A percentile compares a stretch with the other conserved stretches of the same genome.
Evolutionary conservation across 2,888 invertebrate species (phyloP).

Genomic region (Ormyrus labotus): DNA sequence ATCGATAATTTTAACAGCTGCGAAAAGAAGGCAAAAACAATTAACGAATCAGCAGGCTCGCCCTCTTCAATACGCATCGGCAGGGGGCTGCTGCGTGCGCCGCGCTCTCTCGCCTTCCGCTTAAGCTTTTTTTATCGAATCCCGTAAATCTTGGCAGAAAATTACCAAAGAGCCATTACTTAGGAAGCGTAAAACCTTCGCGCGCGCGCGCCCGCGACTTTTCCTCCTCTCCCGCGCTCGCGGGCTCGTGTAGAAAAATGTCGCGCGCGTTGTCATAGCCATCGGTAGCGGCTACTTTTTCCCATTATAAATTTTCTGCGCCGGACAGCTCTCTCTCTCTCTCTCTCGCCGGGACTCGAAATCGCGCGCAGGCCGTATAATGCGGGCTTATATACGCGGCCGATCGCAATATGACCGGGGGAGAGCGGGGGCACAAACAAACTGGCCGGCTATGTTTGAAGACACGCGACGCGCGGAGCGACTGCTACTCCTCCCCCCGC

Average conservation of each 20-base stretch:
- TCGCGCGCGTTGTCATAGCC: slow-evolving; percentile 54
- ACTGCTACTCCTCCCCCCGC: no score
- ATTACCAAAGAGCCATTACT: slow-evolving; percentile 54
- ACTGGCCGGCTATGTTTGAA: background rate
- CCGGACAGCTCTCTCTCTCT: slow-evolving; percentile 61
- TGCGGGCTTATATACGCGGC: slow-evolving; percentile 3
- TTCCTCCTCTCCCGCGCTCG: background rate
- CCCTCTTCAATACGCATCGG: slow-evolving; percentile 11
- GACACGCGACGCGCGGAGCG: slow-evolving; percentile 10
- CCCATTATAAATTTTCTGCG: slow-evolving; percentile 70
- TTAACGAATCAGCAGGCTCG: slow-evolving; percentile 44
- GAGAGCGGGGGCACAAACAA: background rate
- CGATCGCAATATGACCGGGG: background rate
- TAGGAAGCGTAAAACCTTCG: slow-evolving; percentile 50
- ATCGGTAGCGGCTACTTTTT: slow-evolving; percentile 58
- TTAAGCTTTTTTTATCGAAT: slow-evolving; percentile 50
- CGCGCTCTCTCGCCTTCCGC: slow-evolving; percentile 1
- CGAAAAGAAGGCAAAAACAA: slow-evolving; percentile 50
- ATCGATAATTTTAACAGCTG: slow-evolving; percentile 51
- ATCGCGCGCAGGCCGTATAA: slow-evolving; percentile 47
- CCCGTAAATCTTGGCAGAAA: slow-evolving; percentile 54
- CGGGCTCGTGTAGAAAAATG: background rate
- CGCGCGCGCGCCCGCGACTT: slow-evolving; percentile 31
- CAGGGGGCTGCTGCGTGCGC: background rate
- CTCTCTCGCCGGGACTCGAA: slow-evolving; percentile 41